Conservation (phyloP, 2,113 vertebrate genomes). For the Lates calcarifer region DNA sequence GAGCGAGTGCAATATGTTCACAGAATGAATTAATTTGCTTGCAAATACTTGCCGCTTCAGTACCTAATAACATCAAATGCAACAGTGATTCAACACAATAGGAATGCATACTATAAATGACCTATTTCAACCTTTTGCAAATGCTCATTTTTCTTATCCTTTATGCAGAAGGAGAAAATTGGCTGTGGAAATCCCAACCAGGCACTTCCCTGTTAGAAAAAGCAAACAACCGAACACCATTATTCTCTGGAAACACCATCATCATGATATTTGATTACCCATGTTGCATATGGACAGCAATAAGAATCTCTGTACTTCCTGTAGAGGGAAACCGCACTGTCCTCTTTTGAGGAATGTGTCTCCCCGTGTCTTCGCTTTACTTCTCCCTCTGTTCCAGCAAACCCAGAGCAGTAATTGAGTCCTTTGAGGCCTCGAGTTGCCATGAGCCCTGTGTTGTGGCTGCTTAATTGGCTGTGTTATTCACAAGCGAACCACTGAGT, state of each 20-base stretch:
- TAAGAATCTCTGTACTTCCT: constrained; percentile 50
- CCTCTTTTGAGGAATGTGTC: constrained; percentile 59
- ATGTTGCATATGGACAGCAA: constrained; percentile 31
- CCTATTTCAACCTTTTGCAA: constrained; percentile 46
- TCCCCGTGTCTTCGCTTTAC: constrained; percentile 29
- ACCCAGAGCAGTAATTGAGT: constrained; percentile 80
- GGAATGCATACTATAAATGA: constrained; percentile 55
- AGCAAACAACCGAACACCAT: constrained; percentile 34
- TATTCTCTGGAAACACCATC: constrained; percentile 15
- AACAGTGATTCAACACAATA: constrained; percentile 62
- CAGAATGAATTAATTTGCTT: constrained; percentile 71
- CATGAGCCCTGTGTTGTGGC: constrained; percentile 76
- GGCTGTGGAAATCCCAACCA: constrained; percentile 39
- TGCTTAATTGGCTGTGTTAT: constrained; percentile 81
- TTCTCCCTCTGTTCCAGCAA: constrained; percentile 55
- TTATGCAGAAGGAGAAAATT: constrained; percentile 30
- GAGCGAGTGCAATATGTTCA: constrained; percentile 63
- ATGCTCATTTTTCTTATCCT: constrained; percentile 26
- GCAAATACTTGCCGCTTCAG: constrained; percentile 62
- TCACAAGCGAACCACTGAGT: constrained; percentile 61
- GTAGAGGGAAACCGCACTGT: constrained; percentile 50
- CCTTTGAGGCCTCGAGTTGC: constrained; percentile 81
- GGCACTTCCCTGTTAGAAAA: constrained; percentile 30
- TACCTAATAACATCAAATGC: constrained; percentile 70
- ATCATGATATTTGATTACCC: constrained; percentile 53